These are phyloP conservation scores for Temnothorax nylanderi DNA, from an alignment of 1,140 invertebrate genomes.

Conservation along the genomic window DNA sequence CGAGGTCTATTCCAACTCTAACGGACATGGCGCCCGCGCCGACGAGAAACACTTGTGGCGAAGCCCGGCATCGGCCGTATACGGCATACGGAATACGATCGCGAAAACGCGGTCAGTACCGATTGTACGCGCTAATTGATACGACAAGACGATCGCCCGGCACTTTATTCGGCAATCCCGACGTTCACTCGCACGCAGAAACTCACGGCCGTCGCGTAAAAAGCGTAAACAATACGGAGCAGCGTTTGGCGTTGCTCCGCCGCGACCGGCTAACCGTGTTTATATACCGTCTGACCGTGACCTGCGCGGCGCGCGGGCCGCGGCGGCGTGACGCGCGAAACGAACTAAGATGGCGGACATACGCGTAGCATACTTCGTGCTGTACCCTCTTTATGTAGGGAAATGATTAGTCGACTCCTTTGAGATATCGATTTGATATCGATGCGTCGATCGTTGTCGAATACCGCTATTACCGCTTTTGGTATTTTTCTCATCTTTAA, in stretches of 20 bases:
- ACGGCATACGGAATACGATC: neutral
- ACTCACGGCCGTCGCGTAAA: neutral
- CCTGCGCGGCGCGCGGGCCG: too few species aligned
- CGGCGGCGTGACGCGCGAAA: neutral
- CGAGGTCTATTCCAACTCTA: too few species aligned
- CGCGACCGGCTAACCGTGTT: neutral
- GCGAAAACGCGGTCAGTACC: neutral
- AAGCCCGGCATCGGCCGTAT: too few species aligned
- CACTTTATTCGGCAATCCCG: neutral
- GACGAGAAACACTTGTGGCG: neutral
- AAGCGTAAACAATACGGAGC: neutral
- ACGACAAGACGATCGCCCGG: neutral
- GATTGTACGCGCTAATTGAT: neutral
- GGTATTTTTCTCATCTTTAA: too few species aligned
- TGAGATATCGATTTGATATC: too few species aligned
- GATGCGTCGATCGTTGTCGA: too few species aligned
- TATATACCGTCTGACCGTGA: too few species aligned
- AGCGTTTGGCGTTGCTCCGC: too few species aligned
- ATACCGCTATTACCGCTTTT: too few species aligned
- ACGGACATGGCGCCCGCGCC: too few species aligned
- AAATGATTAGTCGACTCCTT: too few species aligned
- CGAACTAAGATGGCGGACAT: neutral
- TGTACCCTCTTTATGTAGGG: too few species aligned
- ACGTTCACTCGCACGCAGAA: neutral
- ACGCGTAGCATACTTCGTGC: neutral